Percentiles rank a stretch among this genome's conserved stretches.
phyloP scores from a whole-genome alignment of 1,140 invertebrate species.

The Diachasma alloeum region DNA sequence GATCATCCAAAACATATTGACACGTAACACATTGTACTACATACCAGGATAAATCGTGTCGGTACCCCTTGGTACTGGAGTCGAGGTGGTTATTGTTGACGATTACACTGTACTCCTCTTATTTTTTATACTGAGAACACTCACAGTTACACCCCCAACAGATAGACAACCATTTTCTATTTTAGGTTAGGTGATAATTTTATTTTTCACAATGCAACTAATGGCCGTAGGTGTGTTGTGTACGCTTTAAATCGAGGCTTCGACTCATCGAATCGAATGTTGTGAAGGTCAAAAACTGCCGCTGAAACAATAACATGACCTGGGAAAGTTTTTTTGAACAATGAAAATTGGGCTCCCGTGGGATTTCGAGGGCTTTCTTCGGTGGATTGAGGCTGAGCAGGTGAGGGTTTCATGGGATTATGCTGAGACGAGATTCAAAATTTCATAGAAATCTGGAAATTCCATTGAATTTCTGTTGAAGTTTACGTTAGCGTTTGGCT shows the following conservation, averaged over 20 bases:
- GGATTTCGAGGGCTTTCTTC: no score
- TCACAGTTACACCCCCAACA: constrained; percentile 38
- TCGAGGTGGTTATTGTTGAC: neutral
- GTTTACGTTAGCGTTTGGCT: no score
- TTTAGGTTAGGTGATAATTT: constrained; percentile 49
- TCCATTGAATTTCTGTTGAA: no score
- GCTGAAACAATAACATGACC: neutral
- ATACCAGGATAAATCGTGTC: neutral
- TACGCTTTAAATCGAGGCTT: constrained; percentile 22
- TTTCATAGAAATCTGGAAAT: no score
- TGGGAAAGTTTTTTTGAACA: neutral
- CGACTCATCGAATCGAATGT: constrained; percentile 5
- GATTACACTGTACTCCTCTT: neutral
- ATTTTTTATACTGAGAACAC: neutral
- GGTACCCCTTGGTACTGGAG: neutral
- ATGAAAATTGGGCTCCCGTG: neutral
- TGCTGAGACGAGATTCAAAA: no score
- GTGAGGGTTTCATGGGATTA: no score
- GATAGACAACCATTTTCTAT: constrained; percentile 48
- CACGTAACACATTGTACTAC: neutral
- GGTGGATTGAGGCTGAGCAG: no score
- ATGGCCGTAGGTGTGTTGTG: constrained; percentile 34
- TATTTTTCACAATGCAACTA: constrained; percentile 31
- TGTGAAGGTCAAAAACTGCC: neutral
- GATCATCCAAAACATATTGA: neutral